phyloP scores from a whole-genome alignment of 1,140 invertebrate species.

The Sesamia nonagrioides region DNA sequence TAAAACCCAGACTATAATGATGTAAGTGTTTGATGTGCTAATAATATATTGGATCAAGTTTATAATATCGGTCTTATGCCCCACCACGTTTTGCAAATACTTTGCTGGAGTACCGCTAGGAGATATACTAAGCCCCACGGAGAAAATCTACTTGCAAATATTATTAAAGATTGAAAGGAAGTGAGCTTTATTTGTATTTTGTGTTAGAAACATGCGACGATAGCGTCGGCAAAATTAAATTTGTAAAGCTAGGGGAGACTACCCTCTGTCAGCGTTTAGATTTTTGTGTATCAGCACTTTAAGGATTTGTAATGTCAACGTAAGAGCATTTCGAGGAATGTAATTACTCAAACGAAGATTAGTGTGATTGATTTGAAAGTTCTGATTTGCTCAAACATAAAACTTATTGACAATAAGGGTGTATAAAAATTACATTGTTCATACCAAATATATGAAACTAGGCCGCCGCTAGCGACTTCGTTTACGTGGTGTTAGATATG shows the following conservation, averaged over 20 bases:
- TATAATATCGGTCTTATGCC: background rate
- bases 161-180: constrained; percentile 8
- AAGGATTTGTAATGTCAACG: constrained; percentile 47
- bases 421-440: background rate
- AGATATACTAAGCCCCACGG: background rate
- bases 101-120: background rate
- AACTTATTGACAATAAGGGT: background rate
- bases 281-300: constrained; percentile 51
- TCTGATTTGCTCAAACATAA: background rate
- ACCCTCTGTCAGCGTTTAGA: constrained; percentile 45
- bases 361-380: background rate
- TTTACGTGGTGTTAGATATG: too few species aligned
- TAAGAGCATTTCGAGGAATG: constrained; percentile 33
- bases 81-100: background rate
- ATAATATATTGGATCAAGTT: background rate
- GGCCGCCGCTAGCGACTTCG: too few species aligned
- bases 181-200: constrained; percentile 18
- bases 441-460: too few species aligned
- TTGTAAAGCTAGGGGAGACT: constrained; percentile 36
- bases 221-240: constrained; percentile 42
- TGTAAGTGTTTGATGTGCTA: background rate
- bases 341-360: constrained; percentile 25
- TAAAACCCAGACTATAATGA: background rate
- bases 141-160: constrained; percentile 10
- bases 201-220: constrained; percentile 32